Evolutionary conservation across 2,797 vertebrate species (phyloP), one percentile per base, ranked within the genome.

Genomic region (Sebastes kiyomatsui): DNA sequence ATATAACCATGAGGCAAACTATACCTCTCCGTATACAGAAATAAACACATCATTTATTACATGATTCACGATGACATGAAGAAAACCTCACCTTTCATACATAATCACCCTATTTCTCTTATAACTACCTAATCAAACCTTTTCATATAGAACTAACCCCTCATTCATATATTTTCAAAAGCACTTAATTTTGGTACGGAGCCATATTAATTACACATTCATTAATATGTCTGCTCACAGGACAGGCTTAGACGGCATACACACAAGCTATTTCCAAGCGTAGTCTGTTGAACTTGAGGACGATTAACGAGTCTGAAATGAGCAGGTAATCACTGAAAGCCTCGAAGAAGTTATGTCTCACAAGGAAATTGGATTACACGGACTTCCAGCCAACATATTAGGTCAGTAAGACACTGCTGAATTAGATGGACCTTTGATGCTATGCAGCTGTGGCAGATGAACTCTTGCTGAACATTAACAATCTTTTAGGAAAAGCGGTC

Each of bases 311-410:
- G 72, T 52, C 79, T 84, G 70, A 79, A 91, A 87, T 84, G 78
- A 90, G 85, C 71, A 85, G 75, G 84, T 83, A 88, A 90, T 91
- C 77, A 86, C 85, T 61, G 85, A 85, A 82, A 90, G 73, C 73
- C 76, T 81, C 12, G 5, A 79, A 68, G 74, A 87, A 90, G 67
- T 86, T 88, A 75, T 88, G 82, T 75, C 79, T 88, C 74, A 67
- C 25, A 54, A 67, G 80, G 74, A 93, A 90, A 91, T 87, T 84
- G 81, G 79, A 91, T 91, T 90, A 86, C 66, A 56, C 60, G 5
- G 74, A 80, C 62, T 79, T 84, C 11, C 67, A 87, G 87, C 78
- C 74, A 90, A 80, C 60, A 77, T 62, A 60, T 89, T 74, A 82
- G 76, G 77, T 89, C 82, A 88, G 71, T 33, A 80, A 87, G 77